A percentile compares a stretch with the other conserved stretches of the same genome.
These are phyloP conservation scores for Phania funesta DNA, from an alignment of 2,888 invertebrate species.

Conservation along the genomic window DNA sequence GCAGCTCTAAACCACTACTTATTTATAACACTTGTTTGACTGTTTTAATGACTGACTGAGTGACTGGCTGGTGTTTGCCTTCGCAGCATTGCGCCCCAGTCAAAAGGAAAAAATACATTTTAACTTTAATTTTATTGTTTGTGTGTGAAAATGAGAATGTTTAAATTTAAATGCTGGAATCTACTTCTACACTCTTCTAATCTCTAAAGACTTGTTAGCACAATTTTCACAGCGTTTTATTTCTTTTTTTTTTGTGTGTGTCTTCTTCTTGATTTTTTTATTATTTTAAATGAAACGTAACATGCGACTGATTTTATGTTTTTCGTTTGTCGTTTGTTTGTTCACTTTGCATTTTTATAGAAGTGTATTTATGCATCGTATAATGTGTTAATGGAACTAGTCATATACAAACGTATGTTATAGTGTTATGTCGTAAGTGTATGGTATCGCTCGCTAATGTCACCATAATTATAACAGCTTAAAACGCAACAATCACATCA, in stretches of 20 bases:
- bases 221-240: slow-evolving; percentile 30
- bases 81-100: not conserved
- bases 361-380: slow-evolving; percentile 46
- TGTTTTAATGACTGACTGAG: slow-evolving; percentile 13
- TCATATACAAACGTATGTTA: not conserved
- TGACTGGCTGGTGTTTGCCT: not conserved
- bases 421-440: slow-evolving; percentile 1
- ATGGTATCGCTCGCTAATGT: slow-evolving; percentile 56
- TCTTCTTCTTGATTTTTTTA: slow-evolving; percentile 8
- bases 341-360: slow-evolving; percentile 7
- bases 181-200: slow-evolving; percentile 33
- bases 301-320: slow-evolving; percentile 8
- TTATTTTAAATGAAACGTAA: slow-evolving; percentile 49
- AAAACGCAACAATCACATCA: slow-evolving; percentile 21
- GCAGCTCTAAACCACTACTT: slow-evolving; percentile 13
- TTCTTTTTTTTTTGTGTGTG: not conserved
- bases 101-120: slow-evolving; percentile 10
- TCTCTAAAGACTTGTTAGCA: slow-evolving; percentile 49
- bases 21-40: slow-evolving; percentile 59
- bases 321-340: not conserved
- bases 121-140: slow-evolving; percentile 43
- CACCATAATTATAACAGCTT: slow-evolving; percentile 61
- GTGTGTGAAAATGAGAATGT: slow-evolving; percentile 44
- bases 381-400: slow-evolving; percentile 49
- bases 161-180: slow-evolving; percentile 18